Conservation (phyloP, 2,888 invertebrate genomes). For the Drosophila prolongata region DNA sequence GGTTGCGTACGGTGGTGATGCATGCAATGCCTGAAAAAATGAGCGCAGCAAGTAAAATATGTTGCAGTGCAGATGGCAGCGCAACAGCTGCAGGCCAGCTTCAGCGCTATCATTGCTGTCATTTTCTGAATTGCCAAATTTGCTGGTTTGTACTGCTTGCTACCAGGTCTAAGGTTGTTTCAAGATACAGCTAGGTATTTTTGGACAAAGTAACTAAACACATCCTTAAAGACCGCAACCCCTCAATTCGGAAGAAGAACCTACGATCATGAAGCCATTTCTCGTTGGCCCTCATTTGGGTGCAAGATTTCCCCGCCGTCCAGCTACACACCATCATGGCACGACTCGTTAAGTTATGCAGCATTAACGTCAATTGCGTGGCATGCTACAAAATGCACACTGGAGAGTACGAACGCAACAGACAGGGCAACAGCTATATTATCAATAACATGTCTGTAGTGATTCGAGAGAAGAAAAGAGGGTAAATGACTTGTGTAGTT, state of each 20-base stretch:
- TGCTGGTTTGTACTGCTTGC: too few species aligned
- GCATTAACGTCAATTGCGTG: conserved; percentile 67
- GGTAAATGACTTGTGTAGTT: conserved; percentile 65
- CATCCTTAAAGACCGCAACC: too few species aligned
- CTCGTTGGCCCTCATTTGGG: conserved; percentile 4
- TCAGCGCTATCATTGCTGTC: conserved; percentile 51
- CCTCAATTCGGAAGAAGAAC: too few species aligned
- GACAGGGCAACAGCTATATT: conserved; percentile 21
- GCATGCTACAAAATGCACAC: conserved; percentile 37
- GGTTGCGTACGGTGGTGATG: conserved; percentile 65
- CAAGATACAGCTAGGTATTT: too few species aligned
- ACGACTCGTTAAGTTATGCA: conserved; percentile 71
- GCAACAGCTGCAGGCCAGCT: conserved; percentile 44
- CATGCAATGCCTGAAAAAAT: conserved; percentile 53
- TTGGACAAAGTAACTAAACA: too few species aligned
- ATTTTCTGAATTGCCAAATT: too few species aligned
- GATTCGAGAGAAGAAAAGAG: conserved; percentile 13
- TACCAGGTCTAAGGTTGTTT: too few species aligned
- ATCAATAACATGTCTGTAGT: conserved; percentile 16
- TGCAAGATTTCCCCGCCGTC: conserved; percentile 8
- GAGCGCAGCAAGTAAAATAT: conserved; percentile 70
- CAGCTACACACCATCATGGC: conserved; percentile 54
- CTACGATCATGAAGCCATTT: conserved; percentile 1
- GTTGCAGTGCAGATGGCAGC: conserved; percentile 43
- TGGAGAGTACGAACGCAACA: too few species aligned